Percentiles rank a stretch among this genome's conserved stretches.
These are phyloP conservation scores for Quadroppia sp. DNA, from an alignment of 2,888 invertebrate species.

Conservation along the genomic window DNA sequence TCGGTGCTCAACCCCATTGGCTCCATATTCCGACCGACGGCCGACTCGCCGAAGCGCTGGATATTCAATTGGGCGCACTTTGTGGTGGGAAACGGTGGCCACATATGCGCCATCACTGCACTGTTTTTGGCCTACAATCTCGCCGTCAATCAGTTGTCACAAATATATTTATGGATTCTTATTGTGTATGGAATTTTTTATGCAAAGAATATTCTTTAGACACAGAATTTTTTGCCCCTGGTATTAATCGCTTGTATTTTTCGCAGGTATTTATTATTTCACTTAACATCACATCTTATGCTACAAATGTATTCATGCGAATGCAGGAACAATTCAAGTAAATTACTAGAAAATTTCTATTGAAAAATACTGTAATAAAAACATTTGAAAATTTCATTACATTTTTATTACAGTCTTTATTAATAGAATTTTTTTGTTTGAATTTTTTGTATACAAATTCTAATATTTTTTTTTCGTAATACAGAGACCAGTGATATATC, in stretches of 20 bases:
- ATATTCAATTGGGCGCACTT: slow-evolving; percentile 90
- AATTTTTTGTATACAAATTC: background rate
- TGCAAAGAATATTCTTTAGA: no score
- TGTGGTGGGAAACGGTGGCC: slow-evolving; percentile 78
- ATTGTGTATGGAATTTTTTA: no score
- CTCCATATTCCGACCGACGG: slow-evolving; percentile 79
- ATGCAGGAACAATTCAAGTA: slow-evolving; percentile 37
- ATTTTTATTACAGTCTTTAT: no score
- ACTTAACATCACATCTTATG: slow-evolving; percentile 32
- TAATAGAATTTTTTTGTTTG: no score
- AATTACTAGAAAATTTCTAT: no score
- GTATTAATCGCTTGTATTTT: no score
- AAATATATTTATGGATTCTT: slow-evolving; percentile 36
- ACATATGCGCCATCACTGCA: slow-evolving; percentile 64
- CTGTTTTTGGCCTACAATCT: slow-evolving; percentile 66
- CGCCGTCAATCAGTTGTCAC: slow-evolving; percentile 57
- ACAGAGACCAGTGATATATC: slow-evolving; percentile 12
- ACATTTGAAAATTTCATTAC: no score
- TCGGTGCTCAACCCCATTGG: slow-evolving; percentile 75
- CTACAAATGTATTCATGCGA: slow-evolving; percentile 34
- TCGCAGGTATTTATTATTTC: slow-evolving; percentile 31
- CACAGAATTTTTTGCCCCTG: no score
- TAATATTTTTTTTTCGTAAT: background rate
- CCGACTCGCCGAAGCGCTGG: slow-evolving; percentile 71
- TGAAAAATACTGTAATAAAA: no score